These are phyloP conservation scores for Seriola dumerili DNA, from an alignment of 2,113 vertebrate species.

Conservation along the genomic window DNA sequence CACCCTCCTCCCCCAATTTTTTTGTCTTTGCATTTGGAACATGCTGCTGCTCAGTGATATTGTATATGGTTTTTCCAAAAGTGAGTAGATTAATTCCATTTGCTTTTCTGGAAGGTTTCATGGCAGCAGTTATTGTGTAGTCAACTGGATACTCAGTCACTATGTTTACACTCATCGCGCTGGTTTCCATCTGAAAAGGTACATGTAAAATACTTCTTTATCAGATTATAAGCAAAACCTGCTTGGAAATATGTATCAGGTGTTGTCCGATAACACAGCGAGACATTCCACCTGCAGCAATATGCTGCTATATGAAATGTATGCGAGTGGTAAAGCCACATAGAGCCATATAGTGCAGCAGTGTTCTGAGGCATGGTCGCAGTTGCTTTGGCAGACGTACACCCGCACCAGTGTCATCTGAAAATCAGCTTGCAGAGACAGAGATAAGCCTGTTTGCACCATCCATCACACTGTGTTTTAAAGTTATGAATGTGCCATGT, in stretches of 20 bases:
- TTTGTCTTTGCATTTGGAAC: conserved; percentile 38
- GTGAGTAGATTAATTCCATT: conserved; percentile 39
- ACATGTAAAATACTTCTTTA: conserved; percentile 45
- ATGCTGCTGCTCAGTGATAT: conserved; percentile 31
- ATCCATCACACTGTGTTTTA: not conserved
- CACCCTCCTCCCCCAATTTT: not conserved
- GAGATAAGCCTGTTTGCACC: not conserved
- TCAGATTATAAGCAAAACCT: conserved; percentile 56
- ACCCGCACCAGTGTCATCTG: conserved; percentile 5
- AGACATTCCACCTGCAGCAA: conserved; percentile 20
- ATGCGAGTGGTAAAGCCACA: not conserved
- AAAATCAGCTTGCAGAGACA: conserved; percentile 35
- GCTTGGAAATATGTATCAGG: conserved; percentile 42
- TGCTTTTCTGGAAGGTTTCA: conserved; percentile 31
- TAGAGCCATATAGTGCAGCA: conserved; percentile 2
- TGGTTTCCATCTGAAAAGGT: conserved; percentile 43
- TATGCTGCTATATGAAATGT: conserved; percentile 18
- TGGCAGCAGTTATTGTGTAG: conserved; percentile 22
- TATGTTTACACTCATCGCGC: conserved; percentile 27
- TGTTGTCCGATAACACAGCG: conserved; percentile 27
- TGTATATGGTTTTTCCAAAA: conserved; percentile 44
- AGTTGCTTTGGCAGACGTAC: conserved; percentile 26
- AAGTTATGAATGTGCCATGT: not conserved
- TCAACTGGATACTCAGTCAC: conserved; percentile 21
- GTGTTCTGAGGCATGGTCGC: conserved; percentile 20